Evolutionary conservation across 2,888 invertebrate species (phyloP).

Genomic region (Caenorhabditis sp.): DNA sequence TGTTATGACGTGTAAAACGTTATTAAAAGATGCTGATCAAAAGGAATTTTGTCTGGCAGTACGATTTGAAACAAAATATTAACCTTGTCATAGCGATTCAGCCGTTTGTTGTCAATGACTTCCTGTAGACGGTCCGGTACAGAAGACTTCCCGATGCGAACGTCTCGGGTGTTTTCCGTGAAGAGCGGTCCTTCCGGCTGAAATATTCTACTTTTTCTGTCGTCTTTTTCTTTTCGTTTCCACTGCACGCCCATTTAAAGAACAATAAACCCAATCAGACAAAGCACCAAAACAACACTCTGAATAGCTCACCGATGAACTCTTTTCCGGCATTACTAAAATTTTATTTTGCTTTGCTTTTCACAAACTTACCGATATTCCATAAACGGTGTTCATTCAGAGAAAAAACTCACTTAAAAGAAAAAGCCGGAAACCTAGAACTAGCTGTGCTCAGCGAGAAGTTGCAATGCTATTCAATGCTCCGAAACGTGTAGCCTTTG

Average conservation of each 20-base stretch:
- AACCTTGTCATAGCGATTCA: conserved; percentile 63
- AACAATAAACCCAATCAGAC: conserved; percentile 12
- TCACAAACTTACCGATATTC: background rate
- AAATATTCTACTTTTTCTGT: too few relatives aligned
- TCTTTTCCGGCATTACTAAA: conserved; percentile 36
- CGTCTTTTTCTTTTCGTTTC: conserved; percentile 8
- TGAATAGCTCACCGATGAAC: conserved; percentile 23
- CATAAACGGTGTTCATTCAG: background rate
- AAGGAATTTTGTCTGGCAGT: too few relatives aligned
- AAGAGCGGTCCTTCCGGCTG: conserved; percentile 63
- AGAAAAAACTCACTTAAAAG: conserved; percentile 23
- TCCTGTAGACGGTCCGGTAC: conserved; percentile 63
- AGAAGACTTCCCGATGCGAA: conserved; percentile 52
- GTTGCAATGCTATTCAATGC: conserved; percentile 45
- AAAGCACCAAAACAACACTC: conserved; percentile 19
- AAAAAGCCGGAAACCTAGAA: background rate
- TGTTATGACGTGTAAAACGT: too few relatives aligned
- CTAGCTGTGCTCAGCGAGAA: conserved; percentile 25
- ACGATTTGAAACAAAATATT: conserved; percentile 1
- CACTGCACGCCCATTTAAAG: background rate
- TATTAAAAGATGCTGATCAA: too few relatives aligned
- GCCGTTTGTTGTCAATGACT: conserved; percentile 62
- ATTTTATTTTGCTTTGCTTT: background rate
- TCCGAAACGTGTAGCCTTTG: conserved; percentile 47
- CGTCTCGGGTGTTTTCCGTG: conserved; percentile 61